phyloP scores from a whole-genome alignment of 2,113 vertebrate genomes.

The Piprites chloris region DNA sequence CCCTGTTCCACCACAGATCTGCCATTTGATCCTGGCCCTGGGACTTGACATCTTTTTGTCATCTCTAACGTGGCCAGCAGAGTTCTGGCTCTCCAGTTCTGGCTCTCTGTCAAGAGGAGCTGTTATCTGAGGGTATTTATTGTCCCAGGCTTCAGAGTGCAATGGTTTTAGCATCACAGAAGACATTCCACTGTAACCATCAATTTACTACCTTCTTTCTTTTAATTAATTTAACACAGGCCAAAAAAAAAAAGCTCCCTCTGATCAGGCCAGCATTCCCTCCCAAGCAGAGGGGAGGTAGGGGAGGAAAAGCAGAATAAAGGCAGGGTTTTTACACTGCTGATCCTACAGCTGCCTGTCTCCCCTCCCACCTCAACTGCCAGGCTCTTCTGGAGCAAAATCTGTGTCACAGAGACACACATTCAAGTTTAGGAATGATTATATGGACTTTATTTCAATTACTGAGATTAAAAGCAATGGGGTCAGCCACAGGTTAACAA shows the following conservation, averaged over 20 bases:
- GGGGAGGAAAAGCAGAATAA: neutral
- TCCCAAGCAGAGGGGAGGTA: neutral
- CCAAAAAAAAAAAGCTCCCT: neutral
- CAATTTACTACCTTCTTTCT: neutral
- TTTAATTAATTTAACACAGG: neutral
- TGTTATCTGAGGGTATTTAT: neutral
- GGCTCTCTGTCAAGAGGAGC: neutral
- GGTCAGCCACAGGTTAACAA: conserved; percentile 22
- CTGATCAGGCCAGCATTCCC: neutral
- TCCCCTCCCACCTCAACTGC: neutral
- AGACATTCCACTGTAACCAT: neutral
- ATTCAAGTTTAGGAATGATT: neutral
- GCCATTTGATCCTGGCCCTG: neutral
- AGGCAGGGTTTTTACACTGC: neutral
- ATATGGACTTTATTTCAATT: neutral
- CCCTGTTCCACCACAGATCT: neutral
- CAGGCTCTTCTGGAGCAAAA: neutral
- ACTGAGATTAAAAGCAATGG: neutral
- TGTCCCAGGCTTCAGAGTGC: neutral
- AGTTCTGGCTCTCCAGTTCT: neutral
- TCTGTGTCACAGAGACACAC: accelerated
- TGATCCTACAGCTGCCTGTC: no score
- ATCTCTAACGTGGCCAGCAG: neutral
- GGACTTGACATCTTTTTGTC: neutral
- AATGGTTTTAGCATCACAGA: neutral